These are phyloP conservation scores for Megaustenia siamemsis DNA, from an alignment of 2,888 invertebrate genomes.

Conservation along the genomic window DNA sequence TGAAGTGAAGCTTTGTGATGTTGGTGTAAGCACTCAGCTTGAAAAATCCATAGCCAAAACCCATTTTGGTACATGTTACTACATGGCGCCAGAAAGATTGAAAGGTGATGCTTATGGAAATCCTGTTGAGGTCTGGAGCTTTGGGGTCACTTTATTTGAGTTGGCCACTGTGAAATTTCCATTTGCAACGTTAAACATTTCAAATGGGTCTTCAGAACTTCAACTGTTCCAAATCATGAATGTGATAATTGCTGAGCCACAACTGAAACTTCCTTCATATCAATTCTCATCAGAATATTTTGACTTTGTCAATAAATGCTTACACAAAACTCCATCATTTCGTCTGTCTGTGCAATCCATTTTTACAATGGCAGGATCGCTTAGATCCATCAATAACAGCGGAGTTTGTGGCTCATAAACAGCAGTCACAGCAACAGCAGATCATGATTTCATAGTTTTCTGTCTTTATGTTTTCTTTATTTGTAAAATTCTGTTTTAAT, in stretches of 20 bases:
- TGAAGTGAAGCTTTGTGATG: slow-evolving; percentile 80
- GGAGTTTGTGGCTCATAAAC: slow-evolving; percentile 29
- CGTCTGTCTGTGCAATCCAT: slow-evolving; percentile 35
- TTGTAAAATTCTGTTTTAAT: no score
- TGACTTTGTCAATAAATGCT: slow-evolving; percentile 67
- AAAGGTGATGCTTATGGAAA: slow-evolving; percentile 76
- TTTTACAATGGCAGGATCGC: slow-evolving; percentile 32
- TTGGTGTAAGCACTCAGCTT: slow-evolving; percentile 80
- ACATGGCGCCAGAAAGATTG: slow-evolving; percentile 80
- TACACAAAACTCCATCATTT: slow-evolving; percentile 45
- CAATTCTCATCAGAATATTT: slow-evolving; percentile 67
- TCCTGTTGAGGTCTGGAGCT: slow-evolving; percentile 79
- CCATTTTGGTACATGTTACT: slow-evolving; percentile 80
- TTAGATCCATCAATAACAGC: slow-evolving; percentile 42
- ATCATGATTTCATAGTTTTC: slow-evolving; percentile 26
- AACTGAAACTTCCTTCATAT: slow-evolving; percentile 64
- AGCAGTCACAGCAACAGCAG: slow-evolving; percentile 23
- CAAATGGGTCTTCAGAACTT: slow-evolving; percentile 34
- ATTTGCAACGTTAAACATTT: slow-evolving; percentile 23
- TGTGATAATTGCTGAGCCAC: slow-evolving; percentile 64
- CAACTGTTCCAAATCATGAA: slow-evolving; percentile 64
- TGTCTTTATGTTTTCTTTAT: no score
- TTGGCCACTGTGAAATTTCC: no score
- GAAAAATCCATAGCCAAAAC: slow-evolving; percentile 79
- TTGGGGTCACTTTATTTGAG: slow-evolving; percentile 79